Percentiles rank a stretch among this genome's conserved stretches.
Conservation (phyloP, 2,888 invertebrate species). For the Scaptomyza polygonia region DNA sequence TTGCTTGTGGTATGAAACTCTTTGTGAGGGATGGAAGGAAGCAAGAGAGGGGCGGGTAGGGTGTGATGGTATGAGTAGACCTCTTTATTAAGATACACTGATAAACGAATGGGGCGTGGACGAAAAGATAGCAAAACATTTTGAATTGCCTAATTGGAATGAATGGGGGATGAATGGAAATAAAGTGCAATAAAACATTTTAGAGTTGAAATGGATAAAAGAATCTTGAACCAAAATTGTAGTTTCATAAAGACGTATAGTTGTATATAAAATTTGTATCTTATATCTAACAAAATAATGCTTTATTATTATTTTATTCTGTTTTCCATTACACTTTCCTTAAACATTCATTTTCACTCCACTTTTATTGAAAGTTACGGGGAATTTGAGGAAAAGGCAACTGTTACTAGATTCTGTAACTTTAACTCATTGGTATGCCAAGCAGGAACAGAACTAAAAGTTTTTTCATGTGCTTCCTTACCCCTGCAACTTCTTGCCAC, state of each 20-base stretch:
- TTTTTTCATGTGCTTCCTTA: slow-evolving; percentile 66
- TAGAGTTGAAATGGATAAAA: too few species aligned
- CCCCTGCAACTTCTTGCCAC: slow-evolving; percentile 43
- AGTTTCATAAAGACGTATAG: too few species aligned
- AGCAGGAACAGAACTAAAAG: slow-evolving; percentile 74
- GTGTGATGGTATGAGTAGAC: slow-evolving; percentile 10
- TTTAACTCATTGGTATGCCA: slow-evolving; percentile 80
- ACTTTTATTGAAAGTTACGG: slow-evolving; percentile 28
- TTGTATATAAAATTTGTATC: too few species aligned
- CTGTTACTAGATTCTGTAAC: slow-evolving; percentile 43
- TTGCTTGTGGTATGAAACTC: slow-evolving; percentile 7
- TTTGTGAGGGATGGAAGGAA: slow-evolving; percentile 42
- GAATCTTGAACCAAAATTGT: too few species aligned
- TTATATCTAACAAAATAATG: neutral
- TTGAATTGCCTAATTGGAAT: slow-evolving; percentile 26
- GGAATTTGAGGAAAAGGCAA: neutral
- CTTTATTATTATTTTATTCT: too few species aligned
- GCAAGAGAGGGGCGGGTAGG: slow-evolving; percentile 3
- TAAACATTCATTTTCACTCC: slow-evolving; percentile 52
- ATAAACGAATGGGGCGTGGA: slow-evolving; percentile 58
- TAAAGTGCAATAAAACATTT: neutral
- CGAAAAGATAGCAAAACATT: neutral
- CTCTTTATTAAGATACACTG: slow-evolving; percentile 39
- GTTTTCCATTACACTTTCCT: neutral
- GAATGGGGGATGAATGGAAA: too few species aligned